A percentile compares a stretch with the other conserved stretches of the same genome.
These are phyloP conservation scores for Heliothis subflexa DNA, from an alignment of 1,140 invertebrate genomes.

Conservation along the genomic window DNA sequence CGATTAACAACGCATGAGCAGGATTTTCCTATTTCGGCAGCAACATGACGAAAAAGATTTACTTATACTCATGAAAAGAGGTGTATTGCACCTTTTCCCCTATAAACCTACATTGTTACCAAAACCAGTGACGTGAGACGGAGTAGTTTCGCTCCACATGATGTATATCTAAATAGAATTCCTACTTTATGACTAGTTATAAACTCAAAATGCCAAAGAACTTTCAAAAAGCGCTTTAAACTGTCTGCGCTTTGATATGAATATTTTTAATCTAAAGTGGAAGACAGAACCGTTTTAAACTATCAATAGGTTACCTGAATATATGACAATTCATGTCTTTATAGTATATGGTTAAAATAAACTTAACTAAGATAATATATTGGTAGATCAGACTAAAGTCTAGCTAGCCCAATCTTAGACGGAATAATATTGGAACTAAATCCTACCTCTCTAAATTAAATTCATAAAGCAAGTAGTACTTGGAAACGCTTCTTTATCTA, in stretches of 20 bases:
- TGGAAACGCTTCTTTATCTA: background rate
- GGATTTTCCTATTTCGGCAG: too few species aligned
- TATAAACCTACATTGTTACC: background rate
- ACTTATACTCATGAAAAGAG: background rate
- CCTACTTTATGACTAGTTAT: slow-evolving; percentile 8
- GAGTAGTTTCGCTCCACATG: background rate
- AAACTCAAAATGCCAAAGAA: slow-evolving; percentile 1
- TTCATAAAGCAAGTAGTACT: background rate
- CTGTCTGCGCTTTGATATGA: background rate
- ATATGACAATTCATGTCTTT: background rate
- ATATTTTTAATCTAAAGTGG: background rate
- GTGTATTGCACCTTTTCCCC: too few species aligned
- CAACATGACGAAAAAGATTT: background rate
- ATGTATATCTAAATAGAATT: slow-evolving; percentile 28
- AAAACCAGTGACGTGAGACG: background rate
- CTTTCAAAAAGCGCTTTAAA: background rate
- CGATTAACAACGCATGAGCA: too few species aligned
- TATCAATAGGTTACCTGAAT: background rate
- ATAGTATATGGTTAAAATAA: slow-evolving; percentile 3
- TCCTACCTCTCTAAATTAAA: background rate
- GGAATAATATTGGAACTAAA: background rate
- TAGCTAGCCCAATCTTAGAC: background rate
- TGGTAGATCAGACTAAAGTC: background rate
- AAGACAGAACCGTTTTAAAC: background rate
- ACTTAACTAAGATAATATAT: slow-evolving; percentile 1